Percentiles rank a stretch among this genome's conserved stretches.
phyloP scores from a whole-genome alignment of 1,140 invertebrate genomes.

The Ephestia elutella region DNA sequence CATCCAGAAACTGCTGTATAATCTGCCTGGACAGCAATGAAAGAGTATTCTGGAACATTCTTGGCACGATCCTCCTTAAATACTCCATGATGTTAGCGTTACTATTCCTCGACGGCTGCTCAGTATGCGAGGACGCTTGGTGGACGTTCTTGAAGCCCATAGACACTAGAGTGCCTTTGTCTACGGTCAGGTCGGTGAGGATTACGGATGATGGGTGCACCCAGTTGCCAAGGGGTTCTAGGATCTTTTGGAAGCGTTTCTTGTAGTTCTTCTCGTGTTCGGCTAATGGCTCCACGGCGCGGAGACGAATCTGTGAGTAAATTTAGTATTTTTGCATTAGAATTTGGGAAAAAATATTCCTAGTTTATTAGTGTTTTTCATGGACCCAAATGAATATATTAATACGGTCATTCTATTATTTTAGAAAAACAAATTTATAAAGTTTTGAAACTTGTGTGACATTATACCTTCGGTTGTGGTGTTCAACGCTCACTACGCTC shows the following conservation, averaged over 20 bases:
- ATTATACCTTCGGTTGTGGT: too few species aligned
- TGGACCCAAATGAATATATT: too few species aligned
- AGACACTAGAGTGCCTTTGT: conserved; percentile 82
- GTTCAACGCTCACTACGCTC: too few species aligned
- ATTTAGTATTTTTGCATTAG: too few species aligned
- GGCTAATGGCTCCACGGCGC: conserved; percentile 86
- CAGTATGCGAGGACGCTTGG: conserved; percentile 79
- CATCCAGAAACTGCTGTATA: conserved; percentile 92
- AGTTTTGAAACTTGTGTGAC: too few species aligned
- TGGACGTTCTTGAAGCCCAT: conserved; percentile 86
- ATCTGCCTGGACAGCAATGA: conserved; percentile 87
- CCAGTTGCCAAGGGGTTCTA: conserved; percentile 85
- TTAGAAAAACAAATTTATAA: too few species aligned
- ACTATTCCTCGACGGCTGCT: conserved; percentile 75
- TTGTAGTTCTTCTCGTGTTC: conserved; percentile 86
- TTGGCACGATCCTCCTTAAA: conserved; percentile 85
- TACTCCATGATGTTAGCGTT: conserved; percentile 92
- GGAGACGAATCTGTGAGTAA: conserved; percentile 80
- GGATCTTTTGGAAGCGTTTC: conserved; percentile 83
- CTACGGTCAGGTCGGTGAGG: conserved; percentile 87
- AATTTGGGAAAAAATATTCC: too few species aligned
- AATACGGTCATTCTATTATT: too few species aligned
- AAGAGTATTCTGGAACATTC: conserved; percentile 93
- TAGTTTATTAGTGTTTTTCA: too few species aligned
- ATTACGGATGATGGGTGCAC: conserved; percentile 85